Percentiles rank a stretch among this genome's conserved stretches.
These are phyloP conservation scores for Pseudococcus longispinus DNA, from an alignment of 2,888 invertebrate species.

Conservation along the genomic window DNA sequence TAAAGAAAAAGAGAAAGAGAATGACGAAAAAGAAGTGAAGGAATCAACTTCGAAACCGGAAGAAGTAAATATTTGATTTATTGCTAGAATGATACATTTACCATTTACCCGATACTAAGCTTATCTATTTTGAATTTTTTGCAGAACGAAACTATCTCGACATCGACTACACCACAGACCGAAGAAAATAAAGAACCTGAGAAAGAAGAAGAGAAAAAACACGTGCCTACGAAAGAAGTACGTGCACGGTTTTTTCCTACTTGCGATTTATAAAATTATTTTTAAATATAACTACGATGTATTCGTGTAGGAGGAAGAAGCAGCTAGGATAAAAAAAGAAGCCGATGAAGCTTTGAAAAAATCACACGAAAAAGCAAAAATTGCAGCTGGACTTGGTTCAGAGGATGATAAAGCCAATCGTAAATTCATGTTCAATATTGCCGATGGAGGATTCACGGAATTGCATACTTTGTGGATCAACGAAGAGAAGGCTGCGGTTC, in stretches of 20 bases:
- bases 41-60: constrained; percentile 61
- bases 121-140: background rate
- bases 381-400: constrained; percentile 57
- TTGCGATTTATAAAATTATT: background rate
- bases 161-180: background rate
- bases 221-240: constrained; percentile 14
- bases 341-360: constrained; percentile 65
- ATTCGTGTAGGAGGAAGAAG: constrained; percentile 6
- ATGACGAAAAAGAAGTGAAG: constrained; percentile 58
- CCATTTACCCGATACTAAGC: too few species aligned
- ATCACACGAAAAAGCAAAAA: constrained; percentile 60
- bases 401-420: constrained; percentile 65
- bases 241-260: background rate
- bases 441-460: constrained; percentile 99
- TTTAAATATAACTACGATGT: background rate
- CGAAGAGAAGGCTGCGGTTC: constrained; percentile 94
- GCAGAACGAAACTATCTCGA: background rate
- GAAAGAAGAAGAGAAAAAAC: constrained; percentile 30
- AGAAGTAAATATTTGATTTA: constrained; percentile 55
- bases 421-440: constrained; percentile 99
- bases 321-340: constrained; percentile 57
- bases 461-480: constrained; percentile 98
- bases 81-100: too few species aligned
- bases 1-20: constrained; percentile 57
- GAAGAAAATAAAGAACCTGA: constrained; percentile 56